phyloP scores from a whole-genome alignment of 2,888 invertebrate species.

The Ennomos erosarius region DNA sequence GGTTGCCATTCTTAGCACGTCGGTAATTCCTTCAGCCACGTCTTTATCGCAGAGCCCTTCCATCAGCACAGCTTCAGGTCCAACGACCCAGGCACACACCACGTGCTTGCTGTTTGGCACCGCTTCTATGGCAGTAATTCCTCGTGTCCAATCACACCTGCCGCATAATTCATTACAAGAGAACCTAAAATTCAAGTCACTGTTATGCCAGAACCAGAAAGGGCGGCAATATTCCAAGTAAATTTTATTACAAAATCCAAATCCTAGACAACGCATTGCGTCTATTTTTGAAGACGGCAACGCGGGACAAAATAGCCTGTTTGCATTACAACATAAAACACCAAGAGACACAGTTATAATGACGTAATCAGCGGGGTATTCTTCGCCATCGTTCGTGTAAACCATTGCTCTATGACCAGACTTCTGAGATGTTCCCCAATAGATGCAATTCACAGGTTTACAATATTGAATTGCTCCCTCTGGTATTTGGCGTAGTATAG shows the following conservation, averaged over 20 bases:
- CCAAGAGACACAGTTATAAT: conserved; percentile 92
- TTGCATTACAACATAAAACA: conserved; percentile 87
- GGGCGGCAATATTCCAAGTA: conserved; percentile 90
- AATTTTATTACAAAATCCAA: conserved; percentile 91
- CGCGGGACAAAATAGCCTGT: conserved; percentile 88
- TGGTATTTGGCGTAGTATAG: conserved; percentile 87
- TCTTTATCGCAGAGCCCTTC: conserved; percentile 88
- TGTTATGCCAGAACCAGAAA: conserved; percentile 89
- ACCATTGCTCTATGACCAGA: conserved; percentile 82
- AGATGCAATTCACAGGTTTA: conserved; percentile 89
- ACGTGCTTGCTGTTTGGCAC: conserved; percentile 89
- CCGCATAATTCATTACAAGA: conserved; percentile 79
- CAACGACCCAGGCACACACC: conserved; percentile 89
- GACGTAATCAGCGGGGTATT: conserved; percentile 91
- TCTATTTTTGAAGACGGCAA: conserved; percentile 89
- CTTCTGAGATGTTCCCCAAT: conserved; percentile 87
- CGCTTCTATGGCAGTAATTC: conserved; percentile 88
- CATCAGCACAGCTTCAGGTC: conserved; percentile 87
- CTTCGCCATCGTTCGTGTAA: conserved; percentile 88
- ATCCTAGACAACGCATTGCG: conserved; percentile 88
- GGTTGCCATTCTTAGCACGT: conserved; percentile 86
- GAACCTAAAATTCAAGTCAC: conserved; percentile 87
- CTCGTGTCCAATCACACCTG: conserved; percentile 89
- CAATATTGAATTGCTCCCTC: conserved; percentile 87
- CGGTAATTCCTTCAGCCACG: conserved; percentile 87